These are phyloP conservation scores for Corbicula japonica DNA, from an alignment of 2,888 invertebrate species.

Conservation along the genomic window DNA sequence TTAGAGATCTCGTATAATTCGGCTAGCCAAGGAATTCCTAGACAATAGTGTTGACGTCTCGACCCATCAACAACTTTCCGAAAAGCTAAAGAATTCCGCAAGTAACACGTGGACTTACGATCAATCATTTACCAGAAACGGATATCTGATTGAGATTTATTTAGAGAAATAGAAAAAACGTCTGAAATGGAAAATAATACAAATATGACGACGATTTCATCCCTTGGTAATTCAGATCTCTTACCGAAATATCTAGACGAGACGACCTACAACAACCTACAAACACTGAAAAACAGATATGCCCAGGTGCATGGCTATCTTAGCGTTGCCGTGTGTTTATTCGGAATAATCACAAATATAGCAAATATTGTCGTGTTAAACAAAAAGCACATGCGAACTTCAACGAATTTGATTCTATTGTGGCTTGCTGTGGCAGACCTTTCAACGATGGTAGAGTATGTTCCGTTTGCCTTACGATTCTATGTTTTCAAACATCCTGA, in stretches of 20 bases:
- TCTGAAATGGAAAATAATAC: neutral
- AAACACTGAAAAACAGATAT: conserved; percentile 67
- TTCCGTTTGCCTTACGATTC: conserved; percentile 94
- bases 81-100: neutral
- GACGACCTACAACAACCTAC: conserved; percentile 25
- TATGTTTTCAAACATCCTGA: conserved; percentile 81
- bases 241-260: conserved; percentile 22
- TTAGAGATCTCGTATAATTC: neutral
- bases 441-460: conserved; percentile 95
- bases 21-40: neutral
- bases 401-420: conserved; percentile 96
- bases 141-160: neutral
- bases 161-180: neutral
- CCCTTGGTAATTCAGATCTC: neutral
- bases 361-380: conserved; percentile 96
- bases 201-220: neutral
- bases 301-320: conserved; percentile 92
- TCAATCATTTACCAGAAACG: neutral
- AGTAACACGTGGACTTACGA: neutral
- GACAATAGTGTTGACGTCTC: neutral
- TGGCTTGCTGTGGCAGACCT: conserved; percentile 94
- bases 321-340: conserved; percentile 94
- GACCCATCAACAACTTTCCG: neutral
- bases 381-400: conserved; percentile 95
- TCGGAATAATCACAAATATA: conserved; percentile 96